Conservation (phyloP, 1,140 invertebrate species). For the Drosophila cardini region DNA sequence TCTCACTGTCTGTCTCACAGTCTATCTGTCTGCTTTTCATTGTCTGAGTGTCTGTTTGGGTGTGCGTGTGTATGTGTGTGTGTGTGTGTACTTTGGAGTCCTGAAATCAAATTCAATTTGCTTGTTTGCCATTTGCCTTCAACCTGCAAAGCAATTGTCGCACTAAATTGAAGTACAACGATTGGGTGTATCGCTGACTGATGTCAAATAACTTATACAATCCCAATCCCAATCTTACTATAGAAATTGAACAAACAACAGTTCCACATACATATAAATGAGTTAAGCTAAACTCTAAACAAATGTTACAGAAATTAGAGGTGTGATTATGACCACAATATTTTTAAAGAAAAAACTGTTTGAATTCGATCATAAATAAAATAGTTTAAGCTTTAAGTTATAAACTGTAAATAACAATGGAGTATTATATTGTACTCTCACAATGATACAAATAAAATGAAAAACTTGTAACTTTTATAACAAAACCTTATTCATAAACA, state of each 20-base stretch:
- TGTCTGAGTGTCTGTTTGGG: conserved; percentile 4
- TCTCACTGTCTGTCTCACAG: conserved; percentile 5
- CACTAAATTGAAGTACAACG: conserved; percentile 19
- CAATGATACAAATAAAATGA: too few species aligned
- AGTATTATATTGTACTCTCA: too few species aligned
- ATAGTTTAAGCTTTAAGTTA: too few species aligned
- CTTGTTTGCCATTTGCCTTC: conserved; percentile 63
- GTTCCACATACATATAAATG: conserved; percentile 18
- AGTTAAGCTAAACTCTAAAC: background rate
- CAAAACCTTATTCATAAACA: too few species aligned
- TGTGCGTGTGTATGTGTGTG: conserved; percentile 1
- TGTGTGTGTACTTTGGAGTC: conserved; percentile 4
- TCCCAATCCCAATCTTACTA: background rate
- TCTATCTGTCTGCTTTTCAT: background rate
- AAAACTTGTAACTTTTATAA: too few species aligned
- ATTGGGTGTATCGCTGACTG: conserved; percentile 31
- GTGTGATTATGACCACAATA: too few species aligned
- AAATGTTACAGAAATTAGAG: too few species aligned
- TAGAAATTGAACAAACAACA: conserved; percentile 7
- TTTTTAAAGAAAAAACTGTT: too few species aligned
- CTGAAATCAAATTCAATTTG: conserved; percentile 42
- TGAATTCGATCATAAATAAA: too few species aligned
- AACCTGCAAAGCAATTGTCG: conserved; percentile 15
- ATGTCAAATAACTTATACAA: conserved; percentile 11
- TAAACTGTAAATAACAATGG: too few species aligned